Evolutionary conservation across 2,888 invertebrate genomes (phyloP).

Genomic region (Halictus ligatus): DNA sequence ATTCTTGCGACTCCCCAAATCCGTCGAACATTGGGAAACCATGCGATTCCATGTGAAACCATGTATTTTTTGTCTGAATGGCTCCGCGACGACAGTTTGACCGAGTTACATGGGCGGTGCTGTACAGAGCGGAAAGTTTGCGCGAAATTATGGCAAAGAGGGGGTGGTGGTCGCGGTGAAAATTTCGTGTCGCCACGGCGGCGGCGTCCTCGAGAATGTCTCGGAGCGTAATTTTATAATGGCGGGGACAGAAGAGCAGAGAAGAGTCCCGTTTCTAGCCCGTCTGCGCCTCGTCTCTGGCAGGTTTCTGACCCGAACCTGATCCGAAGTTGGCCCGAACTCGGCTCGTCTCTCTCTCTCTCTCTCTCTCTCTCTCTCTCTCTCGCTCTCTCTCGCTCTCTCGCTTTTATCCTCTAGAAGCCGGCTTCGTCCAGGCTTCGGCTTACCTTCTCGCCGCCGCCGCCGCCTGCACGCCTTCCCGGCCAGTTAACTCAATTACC

Average conservation of each 20-base stretch:
- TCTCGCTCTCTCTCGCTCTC: background rate
- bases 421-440: conserved; percentile 31
- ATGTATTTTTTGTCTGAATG: background rate
- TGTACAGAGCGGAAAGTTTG: conserved; percentile 19
- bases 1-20: background rate
- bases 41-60: background rate
- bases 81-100: background rate
- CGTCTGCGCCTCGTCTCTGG: conserved; percentile 50
- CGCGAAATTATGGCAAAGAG: conserved; percentile 27
- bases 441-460: conserved; percentile 43
- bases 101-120: background rate
- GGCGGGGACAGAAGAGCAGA: background rate
- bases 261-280: conserved; percentile 53
- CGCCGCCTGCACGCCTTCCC: conserved; percentile 31
- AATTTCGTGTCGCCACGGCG: conserved; percentile 24
- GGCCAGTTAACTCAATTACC: conserved; percentile 55
- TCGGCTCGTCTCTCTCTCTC: conserved; percentile 19
- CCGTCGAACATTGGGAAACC: background rate
- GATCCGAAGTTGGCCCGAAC: conserved; percentile 54
- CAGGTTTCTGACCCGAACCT: conserved; percentile 65
- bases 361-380: conserved; percentile 3
- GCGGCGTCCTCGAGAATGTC: conserved; percentile 29
- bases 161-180: conserved; percentile 22
- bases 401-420: conserved; percentile 8
- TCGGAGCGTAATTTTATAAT: conserved; percentile 55